Evolutionary conservation across 2,888 invertebrate genomes (phyloP), one percentile per base, ranked within the genome.

Genomic region (Agrotis ipsilon): DNA sequence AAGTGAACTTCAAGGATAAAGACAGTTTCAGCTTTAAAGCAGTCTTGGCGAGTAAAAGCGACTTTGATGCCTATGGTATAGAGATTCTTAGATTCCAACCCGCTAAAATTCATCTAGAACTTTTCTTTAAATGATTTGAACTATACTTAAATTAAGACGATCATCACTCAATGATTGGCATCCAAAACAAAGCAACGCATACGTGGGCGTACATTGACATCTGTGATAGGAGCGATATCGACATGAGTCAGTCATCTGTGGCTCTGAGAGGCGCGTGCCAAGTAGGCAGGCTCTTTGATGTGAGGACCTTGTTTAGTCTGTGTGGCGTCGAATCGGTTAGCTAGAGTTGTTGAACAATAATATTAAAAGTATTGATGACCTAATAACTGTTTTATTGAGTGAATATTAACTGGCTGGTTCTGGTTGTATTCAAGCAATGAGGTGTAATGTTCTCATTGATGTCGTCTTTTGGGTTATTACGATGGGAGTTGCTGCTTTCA

Each of bases 191-290:
- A 64, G 55, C 24, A 48, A 14, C 45, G 32, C 61, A 68, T 77
- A 27, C 13, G 78, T 71, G 46, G 72, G 75, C 68, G 75, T 69
- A 19, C 75, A 72, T 76, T 83, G 78, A 83, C 85, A 75, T 67
- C 60, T 24, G 64, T 27, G 64, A 71, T 78, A 72, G 48, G 39
- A 43, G 64, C 52, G 49, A 59, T 70, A 72, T 75, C 51, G 71
- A 74, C 70, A 27, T 83, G 75, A 83, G 39, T 83, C 78, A 78
- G 57, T 75, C 70, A 74, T 73, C 70, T n/a, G 43, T 9, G 54
- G 58, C 72, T 72, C 65, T 14, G 27, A 14, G 39, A 13, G 18
- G 45, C 39, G 21, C 60, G 60, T 61, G 76, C 83, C 72, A 72
- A 72, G 27, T 55, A 67, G 48, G 58, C 61, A 46, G 54, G 67